Evolutionary conservation across 2,797 vertebrate species (phyloP).

Genomic region (Phataginus tricuspis): DNA sequence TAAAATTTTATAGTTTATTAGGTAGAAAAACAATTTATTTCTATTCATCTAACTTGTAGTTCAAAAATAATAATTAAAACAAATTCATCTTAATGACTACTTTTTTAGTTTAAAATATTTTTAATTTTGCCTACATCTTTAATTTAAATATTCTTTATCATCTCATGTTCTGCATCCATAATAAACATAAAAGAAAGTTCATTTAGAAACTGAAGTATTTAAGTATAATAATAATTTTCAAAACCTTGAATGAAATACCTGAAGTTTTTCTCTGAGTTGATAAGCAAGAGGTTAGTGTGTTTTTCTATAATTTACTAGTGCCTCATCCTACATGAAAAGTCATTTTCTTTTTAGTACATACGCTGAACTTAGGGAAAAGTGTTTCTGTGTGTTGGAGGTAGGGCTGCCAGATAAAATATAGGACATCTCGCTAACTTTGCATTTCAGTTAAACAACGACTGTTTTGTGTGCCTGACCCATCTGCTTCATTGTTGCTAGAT

Average conservation of each 20-base stretch:
- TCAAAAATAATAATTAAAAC: not conserved
- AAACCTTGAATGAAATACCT: not conserved
- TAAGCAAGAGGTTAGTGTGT: not conserved
- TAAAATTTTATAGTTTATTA: not conserved
- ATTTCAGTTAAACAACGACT: not conserved
- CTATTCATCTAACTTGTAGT: not conserved
- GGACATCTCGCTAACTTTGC: not conserved
- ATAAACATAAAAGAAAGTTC: not conserved
- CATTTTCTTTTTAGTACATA: not conserved
- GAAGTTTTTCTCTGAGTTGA: not conserved
- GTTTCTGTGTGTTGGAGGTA: not conserved
- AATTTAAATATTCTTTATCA: not conserved
- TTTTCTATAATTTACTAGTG: not conserved
- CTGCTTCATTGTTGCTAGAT: not conserved
- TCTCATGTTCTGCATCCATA: not conserved
- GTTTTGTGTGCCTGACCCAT: not conserved
- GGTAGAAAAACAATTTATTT: not conserved
- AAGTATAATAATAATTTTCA: not conserved
- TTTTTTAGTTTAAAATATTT: slow-evolving; percentile 5
- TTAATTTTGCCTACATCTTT: not conserved
- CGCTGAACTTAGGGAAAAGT: not conserved
- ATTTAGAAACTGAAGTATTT: slow-evolving; percentile 19
- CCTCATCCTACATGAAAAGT: not conserved
- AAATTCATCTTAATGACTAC: not conserved
- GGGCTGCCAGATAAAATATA: not conserved